Conservation (phyloP, 2,113 vertebrate genomes). For the Aramus guarauna region DNA sequence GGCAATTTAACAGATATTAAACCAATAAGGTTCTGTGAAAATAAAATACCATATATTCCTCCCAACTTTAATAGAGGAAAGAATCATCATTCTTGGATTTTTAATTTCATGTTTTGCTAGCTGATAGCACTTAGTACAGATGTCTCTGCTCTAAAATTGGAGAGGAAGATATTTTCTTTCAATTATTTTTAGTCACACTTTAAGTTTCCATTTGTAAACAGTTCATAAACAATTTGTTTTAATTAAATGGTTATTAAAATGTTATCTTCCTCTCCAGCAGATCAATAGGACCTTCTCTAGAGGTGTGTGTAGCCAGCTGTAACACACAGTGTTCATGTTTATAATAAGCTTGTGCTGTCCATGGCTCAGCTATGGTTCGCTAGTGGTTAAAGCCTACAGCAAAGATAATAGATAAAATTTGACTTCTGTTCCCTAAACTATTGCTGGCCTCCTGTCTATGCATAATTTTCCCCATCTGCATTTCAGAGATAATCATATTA, state of each 20-base stretch:
- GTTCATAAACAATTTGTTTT: neutral
- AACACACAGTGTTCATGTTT: neutral
- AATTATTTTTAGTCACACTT: neutral
- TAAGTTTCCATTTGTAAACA: neutral
- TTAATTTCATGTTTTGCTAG: neutral
- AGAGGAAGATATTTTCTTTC: neutral
- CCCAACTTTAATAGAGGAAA: neutral
- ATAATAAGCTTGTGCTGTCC: neutral
- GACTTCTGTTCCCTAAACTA: neutral
- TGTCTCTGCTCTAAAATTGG: neutral
- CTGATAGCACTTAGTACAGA: neutral
- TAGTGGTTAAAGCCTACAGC: neutral
- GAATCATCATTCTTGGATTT: neutral
- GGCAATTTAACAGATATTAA: neutral
- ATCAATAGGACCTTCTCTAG: neutral
- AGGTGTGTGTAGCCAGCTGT: neutral
- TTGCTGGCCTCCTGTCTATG: neutral
- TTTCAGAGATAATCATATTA: neutral
- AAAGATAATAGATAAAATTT: neutral
- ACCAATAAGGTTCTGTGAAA: neutral
- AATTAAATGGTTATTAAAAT: neutral
- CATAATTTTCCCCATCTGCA: neutral
- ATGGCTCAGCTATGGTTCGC: neutral
- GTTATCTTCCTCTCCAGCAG: neutral
- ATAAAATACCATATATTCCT: neutral